Conservation (phyloP, 2,797 vertebrate genomes). For the Sylvilagus floridanus region DNA sequence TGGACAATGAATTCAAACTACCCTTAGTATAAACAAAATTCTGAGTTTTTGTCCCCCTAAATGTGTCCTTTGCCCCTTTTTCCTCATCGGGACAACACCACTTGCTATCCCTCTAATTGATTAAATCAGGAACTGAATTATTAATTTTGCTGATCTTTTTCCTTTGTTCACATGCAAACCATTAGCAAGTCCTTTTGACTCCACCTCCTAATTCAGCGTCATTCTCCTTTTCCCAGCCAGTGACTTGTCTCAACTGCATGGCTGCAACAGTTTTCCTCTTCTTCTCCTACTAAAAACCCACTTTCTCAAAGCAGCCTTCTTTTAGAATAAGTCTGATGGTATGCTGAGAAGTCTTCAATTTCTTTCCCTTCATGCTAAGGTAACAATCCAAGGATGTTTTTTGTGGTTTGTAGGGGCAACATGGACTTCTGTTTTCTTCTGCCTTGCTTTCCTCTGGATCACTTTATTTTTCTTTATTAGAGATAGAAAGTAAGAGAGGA, state of each 20-base stretch:
- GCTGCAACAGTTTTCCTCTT: not conserved
- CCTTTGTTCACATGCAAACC: not conserved
- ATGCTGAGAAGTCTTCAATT: not conserved
- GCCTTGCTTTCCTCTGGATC: no score
- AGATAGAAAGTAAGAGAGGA: no score
- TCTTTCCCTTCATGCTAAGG: not conserved
- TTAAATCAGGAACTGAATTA: not conserved
- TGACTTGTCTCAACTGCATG: not conserved
- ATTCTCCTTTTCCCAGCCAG: not conserved
- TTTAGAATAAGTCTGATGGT: not conserved
- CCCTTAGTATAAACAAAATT: not conserved
- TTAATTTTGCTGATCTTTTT: not conserved
- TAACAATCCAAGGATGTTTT: not conserved
- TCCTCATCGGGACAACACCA: not conserved
- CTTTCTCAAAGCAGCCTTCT: not conserved
- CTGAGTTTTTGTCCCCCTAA: not conserved
- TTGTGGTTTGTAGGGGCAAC: not conserved
- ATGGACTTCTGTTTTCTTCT: no score
- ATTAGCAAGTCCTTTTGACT: not conserved
- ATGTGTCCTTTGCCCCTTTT: not conserved
- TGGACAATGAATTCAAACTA: conserved; percentile 10
- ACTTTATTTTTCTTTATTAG: no score
- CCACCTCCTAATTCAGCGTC: not conserved
- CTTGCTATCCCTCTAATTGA: not conserved
- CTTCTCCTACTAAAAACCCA: not conserved